Evolutionary conservation across 2,797 vertebrate species (phyloP).

Genomic region (Xiphorhynchus erythropygius): DNA sequence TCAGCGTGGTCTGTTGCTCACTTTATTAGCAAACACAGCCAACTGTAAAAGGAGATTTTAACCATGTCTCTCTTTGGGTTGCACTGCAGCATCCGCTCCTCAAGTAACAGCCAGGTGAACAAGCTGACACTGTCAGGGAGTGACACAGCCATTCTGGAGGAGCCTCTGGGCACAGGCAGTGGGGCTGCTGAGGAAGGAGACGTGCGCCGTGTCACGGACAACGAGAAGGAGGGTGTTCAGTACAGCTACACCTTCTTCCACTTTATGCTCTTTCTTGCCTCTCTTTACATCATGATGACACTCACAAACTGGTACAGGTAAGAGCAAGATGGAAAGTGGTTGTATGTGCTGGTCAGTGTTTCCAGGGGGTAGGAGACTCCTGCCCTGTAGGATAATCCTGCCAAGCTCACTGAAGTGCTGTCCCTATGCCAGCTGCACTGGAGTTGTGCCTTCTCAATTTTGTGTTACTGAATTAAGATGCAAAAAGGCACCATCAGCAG

Average conservation of each 20-base stretch:
- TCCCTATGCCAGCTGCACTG: background rate
- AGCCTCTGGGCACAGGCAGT: slow-evolving; percentile 33
- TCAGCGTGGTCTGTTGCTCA: fast-evolving
- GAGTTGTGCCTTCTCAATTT: background rate
- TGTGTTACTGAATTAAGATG: background rate
- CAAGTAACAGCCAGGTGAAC: slow-evolving; percentile 91
- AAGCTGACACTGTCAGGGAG: slow-evolving; percentile 89
- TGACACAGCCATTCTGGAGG: slow-evolving; percentile 82
- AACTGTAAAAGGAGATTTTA: background rate
- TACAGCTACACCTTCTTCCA: slow-evolving; percentile 92
- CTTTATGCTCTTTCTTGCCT: slow-evolving; percentile 89
- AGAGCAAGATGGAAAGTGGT: background rate
- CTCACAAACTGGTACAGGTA: slow-evolving; percentile 97
- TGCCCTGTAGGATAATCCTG: background rate
- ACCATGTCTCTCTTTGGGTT: background rate
- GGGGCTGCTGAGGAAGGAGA: slow-evolving; percentile 70
- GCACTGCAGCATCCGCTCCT: slow-evolving; percentile 86
- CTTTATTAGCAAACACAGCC: background rate
- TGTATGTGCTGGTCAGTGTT: background rate
- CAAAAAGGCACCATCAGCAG: background rate
- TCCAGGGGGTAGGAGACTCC: background rate
- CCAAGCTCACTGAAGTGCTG: background rate
- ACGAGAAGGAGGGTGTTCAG: slow-evolving; percentile 87
- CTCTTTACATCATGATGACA: slow-evolving; percentile 97
- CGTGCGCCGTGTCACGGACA: slow-evolving; percentile 80